Evolutionary conservation across 1,140 invertebrate genomes (phyloP), one percentile per base, ranked within the genome.

Genomic region (Anthonomus grandis): DNA sequence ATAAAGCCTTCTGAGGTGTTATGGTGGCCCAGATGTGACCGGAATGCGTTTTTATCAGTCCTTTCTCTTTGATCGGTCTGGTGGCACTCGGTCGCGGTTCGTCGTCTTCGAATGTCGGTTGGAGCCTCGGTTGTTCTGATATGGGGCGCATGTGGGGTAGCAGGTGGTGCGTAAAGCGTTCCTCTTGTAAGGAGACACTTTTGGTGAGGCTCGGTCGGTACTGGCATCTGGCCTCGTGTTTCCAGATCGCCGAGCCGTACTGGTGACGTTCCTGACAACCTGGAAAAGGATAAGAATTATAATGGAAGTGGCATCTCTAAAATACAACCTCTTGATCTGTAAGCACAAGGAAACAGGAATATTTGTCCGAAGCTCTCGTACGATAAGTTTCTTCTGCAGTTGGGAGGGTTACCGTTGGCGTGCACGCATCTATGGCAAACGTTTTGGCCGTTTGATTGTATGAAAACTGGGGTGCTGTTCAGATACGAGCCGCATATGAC

Each of bases 1-100:
- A 67, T 21, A 65, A 22, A 13, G 62, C 49, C 41, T 61, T 44
- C 36, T 69, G 61, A 2, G 68, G 65, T 5, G 64, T 70, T 22
- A 72, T 64, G 2, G 69, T 72, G 10, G 64, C 69, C 49, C 63
- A 72, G 23, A 68, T 59, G 34, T 70, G 69, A 0, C 70, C 69
- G 0, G 66, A 62, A 27, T 66, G 64, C 0, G 69, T 72, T 47
- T 64, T 37, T 4, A 72, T 66, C 8, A 72, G 56, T 1, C 70
- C 70, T 38, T 64, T 62, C 10, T 59, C 41, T 24, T 63, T 64
- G 15, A 36, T 6, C 8, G 46, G 45, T 18, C 21, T 47, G n/a
- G n/a, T n/a, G 6, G 6, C 15, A 44, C 15, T 44, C 9, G 37
- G 5, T n/a, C 6, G 9, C 37, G 10, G 37, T 39, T 31, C n/a